Evolutionary conservation across 2,113 vertebrate species (phyloP).

Genomic region (Poeciliopsis occidentalis): DNA sequence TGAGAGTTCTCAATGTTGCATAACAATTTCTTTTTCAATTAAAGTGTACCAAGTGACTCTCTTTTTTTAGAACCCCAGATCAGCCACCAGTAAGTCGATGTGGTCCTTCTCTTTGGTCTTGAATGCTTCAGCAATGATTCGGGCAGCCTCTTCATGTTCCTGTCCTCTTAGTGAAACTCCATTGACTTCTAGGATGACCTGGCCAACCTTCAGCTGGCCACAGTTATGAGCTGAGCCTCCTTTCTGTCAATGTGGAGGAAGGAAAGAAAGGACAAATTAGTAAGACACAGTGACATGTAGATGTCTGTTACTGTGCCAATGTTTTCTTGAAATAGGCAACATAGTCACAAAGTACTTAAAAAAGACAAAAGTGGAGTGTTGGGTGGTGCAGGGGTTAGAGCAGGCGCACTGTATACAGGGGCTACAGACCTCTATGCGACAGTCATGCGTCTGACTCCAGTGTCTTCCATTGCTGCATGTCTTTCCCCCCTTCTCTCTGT

Average conservation of each 20-base stretch:
- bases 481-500: no score
- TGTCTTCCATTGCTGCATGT: no score
- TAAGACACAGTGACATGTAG: neutral
- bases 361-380: no score
- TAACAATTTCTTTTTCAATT: neutral
- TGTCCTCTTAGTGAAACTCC: slow-evolving; percentile 87
- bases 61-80: slow-evolving; percentile 61
- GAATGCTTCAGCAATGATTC: slow-evolving; percentile 95
- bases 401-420: no score
- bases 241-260: slow-evolving; percentile 75
- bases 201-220: slow-evolving; percentile 94
- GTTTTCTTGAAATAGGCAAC: no score
- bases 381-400: no score
- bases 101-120: slow-evolving; percentile 94
- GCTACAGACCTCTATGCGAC: no score
- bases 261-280: neutral
- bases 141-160: slow-evolving; percentile 92
- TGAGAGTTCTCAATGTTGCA: neutral
- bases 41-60: neutral
- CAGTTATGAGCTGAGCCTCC: slow-evolving; percentile 96
- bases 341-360: no score
- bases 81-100: slow-evolving; percentile 95
- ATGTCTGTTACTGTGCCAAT: no score
- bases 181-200: slow-evolving; percentile 97
- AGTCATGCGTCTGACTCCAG: no score